Conservation (phyloP, 2,113 vertebrate species). For the Dipodomys ordii region DNA sequence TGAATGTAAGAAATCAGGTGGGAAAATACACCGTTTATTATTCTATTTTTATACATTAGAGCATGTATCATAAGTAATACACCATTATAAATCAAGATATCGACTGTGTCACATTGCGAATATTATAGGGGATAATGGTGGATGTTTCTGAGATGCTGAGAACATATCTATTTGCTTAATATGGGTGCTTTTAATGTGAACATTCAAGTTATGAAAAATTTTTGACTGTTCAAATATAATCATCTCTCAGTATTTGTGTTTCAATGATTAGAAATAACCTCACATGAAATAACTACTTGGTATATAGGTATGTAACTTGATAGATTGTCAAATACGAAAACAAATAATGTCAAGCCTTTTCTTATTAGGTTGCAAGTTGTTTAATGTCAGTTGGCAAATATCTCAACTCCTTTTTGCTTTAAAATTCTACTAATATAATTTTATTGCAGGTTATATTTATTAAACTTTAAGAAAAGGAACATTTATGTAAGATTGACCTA, state of each 20-base stretch:
- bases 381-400: not conserved
- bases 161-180: not conserved
- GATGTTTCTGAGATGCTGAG: not conserved
- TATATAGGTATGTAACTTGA: not conserved
- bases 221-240: not conserved
- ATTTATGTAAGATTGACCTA: not conserved
- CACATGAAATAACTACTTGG: not conserved
- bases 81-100: not conserved
- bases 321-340: not conserved
- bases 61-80: not conserved
- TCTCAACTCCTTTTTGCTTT: conserved; percentile 3
- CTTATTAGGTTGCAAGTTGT: not conserved
- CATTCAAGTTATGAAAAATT: not conserved
- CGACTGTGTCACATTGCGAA: not conserved
- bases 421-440: not conserved
- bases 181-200: not conserved
- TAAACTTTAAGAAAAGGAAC: not conserved
- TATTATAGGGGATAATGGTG: not conserved
- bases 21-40: not conserved
- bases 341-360: not conserved
- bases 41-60: not conserved
- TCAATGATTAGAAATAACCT: not conserved
- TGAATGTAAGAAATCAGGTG: not conserved
- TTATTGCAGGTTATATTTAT: not conserved
- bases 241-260: not conserved